Conservation (phyloP, 2,888 invertebrate species). For the Oligia strigilis region DNA sequence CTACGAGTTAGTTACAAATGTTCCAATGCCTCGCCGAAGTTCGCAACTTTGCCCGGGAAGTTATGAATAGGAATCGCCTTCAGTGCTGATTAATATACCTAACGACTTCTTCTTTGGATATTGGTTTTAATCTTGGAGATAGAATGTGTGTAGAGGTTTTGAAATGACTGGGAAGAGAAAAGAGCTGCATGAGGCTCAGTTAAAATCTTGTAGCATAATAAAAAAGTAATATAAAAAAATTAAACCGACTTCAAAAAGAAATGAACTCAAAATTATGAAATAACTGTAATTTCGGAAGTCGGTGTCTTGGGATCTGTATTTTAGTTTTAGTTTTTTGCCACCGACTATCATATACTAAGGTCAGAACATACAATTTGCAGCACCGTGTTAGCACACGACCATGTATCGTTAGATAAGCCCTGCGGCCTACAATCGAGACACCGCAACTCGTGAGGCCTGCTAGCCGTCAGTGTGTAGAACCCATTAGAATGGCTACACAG, state of each 20-base stretch:
- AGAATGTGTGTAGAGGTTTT: not conserved
- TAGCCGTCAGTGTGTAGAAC: conserved; percentile 28
- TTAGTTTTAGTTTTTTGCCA: too few species aligned
- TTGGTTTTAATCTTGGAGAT: conserved; percentile 16
- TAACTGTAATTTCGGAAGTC: too few species aligned
- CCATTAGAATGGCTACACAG: conserved; percentile 35
- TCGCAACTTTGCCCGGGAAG: conserved; percentile 15
- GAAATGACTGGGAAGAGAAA: too few species aligned
- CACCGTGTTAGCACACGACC: not conserved
- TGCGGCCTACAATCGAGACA: conserved; percentile 15
- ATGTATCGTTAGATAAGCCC: conserved; percentile 31
- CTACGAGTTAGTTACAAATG: too few species aligned
- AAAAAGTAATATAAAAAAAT: not conserved
- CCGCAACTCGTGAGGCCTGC: conserved; percentile 6
- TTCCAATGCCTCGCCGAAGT: conserved; percentile 34
- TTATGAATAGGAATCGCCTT: conserved; percentile 34
- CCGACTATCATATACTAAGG: too few species aligned
- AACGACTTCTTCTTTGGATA: conserved; percentile 5
- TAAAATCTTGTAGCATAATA: not conserved
- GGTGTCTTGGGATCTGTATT: too few species aligned
- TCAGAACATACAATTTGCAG: not conserved
- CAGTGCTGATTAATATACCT: conserved; percentile 8
- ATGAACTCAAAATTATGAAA: too few species aligned
- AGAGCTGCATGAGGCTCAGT: not conserved
- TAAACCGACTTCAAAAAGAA: too few species aligned